Percentiles rank a stretch among this genome's conserved stretches.
phyloP scores from a whole-genome alignment of 2,888 invertebrate species.

The Anodontia alba region DNA sequence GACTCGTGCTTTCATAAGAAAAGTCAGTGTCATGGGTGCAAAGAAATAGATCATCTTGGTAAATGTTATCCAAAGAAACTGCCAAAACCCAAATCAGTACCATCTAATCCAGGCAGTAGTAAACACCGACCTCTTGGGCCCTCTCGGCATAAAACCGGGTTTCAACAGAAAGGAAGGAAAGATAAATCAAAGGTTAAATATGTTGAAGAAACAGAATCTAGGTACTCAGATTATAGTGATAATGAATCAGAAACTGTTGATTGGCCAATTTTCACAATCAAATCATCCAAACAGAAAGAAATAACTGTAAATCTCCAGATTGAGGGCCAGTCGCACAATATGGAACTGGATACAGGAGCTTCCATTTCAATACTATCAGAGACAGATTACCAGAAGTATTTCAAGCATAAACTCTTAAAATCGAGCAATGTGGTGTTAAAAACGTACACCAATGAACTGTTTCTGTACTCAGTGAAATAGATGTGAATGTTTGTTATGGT shows the following conservation, averaged over 20 bases:
- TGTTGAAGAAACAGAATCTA: not conserved
- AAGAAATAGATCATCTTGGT: not conserved
- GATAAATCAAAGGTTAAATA: not conserved
- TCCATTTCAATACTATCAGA: constrained; percentile 26
- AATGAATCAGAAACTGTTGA: not conserved
- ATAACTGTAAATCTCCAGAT: constrained; percentile 6
- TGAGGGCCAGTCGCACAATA: constrained; percentile 8
- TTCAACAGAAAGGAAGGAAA: constrained; percentile 4
- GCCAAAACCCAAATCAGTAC: not conserved
- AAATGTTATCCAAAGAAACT: not conserved
- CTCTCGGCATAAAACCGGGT: too few species aligned
- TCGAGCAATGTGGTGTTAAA: constrained; percentile 6
- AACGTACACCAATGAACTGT: constrained; percentile 25
- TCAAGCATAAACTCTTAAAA: not conserved
- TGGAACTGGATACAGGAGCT: constrained; percentile 50
- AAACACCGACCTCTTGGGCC: too few species aligned
- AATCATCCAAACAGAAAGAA: not conserved
- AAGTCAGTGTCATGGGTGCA: not conserved
- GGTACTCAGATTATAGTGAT: not conserved
- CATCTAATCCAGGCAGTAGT: too few species aligned
- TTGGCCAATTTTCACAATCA: constrained; percentile 4
- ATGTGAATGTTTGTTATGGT: constrained; percentile 20
- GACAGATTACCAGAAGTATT: not conserved
- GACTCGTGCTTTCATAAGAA: not conserved
- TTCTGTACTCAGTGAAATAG: not conserved